Evolutionary conservation across 35 echinoderm and acorn worm genomes (phyloP), one percentile per base, ranked within the genome.

Genomic region (Ophioderma brevispina): DNA sequence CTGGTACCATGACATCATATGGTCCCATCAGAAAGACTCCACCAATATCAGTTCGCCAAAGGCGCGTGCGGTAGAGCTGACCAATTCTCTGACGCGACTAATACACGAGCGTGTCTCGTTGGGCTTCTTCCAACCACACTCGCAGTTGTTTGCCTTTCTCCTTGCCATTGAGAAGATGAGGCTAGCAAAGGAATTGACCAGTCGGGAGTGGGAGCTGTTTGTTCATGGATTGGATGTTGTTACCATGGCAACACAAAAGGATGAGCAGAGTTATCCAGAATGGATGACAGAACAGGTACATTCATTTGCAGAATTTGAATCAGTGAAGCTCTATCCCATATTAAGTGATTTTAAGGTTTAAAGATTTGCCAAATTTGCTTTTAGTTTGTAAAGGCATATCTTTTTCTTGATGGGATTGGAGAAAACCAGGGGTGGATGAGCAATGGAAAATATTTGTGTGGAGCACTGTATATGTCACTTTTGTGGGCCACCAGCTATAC

Each of bases 221-320:
- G 93, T 99, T 5, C 64, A 83, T 82, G 93, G 94, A 38, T 55
- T 90, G 31, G 82, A 81, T 63, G 33, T 14, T 23, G 56, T 38
- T 31, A 70, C 30, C 0, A 37, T 32, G 63, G 35, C 46, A 52
- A 63, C 33, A 64, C 83, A 37, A 35, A 17, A 85, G 23, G 33
- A 64, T 35, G 15, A 70, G 17, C 10, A 70, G 6, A 1, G n/a
- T 64, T 87, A 19, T 35, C 93, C 94, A 18, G 88, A 90, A 1
- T 99, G 97, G 97, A 86, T 99, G 28, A 89, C 94, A 41, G 35
- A 84, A 35, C 81, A 82, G 93, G 97, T 98, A n/a, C n/a, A n/a
- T n/a, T n/a, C n/a, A n/a, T n/a, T n/a, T n/a, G n/a, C n/a, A n/a
- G n/a, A n/a, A n/a, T n/a, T n/a, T n/a, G n/a, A n/a, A n/a, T n/a